Percentiles rank a stretch among this genome's conserved stretches.
phyloP scores from a whole-genome alignment of 2,888 invertebrate species.

The Agonum fuliginosum region DNA sequence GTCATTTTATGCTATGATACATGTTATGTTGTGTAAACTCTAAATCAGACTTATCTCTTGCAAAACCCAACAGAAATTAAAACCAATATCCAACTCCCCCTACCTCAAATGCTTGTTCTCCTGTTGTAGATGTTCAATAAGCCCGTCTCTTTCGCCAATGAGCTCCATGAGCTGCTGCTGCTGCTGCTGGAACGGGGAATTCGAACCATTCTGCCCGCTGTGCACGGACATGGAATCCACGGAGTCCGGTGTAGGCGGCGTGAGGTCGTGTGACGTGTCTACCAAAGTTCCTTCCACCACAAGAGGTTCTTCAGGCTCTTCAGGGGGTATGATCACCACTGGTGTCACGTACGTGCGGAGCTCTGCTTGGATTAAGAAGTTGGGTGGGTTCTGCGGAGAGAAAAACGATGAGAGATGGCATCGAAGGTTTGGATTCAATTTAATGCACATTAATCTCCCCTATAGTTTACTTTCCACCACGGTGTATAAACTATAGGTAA shows the following conservation, averaged over 20 bases:
- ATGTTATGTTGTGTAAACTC: too few relatives aligned
- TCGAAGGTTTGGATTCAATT: too few relatives aligned
- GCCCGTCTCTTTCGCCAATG: constrained; percentile 79
- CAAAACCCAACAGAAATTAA: not conserved
- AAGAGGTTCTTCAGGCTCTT: constrained; percentile 76
- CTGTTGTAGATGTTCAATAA: constrained; percentile 87
- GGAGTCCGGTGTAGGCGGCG: constrained; percentile 61
- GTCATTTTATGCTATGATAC: too few relatives aligned
- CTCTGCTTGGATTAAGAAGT: constrained; percentile 94
- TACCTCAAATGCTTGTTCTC: constrained; percentile 84
- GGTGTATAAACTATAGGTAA: too few relatives aligned
- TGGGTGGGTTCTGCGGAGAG: constrained; percentile 84
- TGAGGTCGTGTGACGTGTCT: constrained; percentile 78
- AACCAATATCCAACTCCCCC: not conserved
- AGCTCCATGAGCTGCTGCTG: constrained; percentile 69
- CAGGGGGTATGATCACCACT: constrained; percentile 89
- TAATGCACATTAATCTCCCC: too few relatives aligned
- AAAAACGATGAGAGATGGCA: too few relatives aligned
- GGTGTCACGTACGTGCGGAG: constrained; percentile 95
- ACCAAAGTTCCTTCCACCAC: constrained; percentile 79
- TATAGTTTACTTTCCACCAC: too few relatives aligned
- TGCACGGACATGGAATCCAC: constrained; percentile 19
- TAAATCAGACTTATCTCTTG: too few relatives aligned
- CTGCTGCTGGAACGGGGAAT: constrained; percentile 70
- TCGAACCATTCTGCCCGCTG: constrained; percentile 68